Conservation (phyloP, 2,113 vertebrate genomes). For the Phyllopteryx taeniolatus region DNA sequence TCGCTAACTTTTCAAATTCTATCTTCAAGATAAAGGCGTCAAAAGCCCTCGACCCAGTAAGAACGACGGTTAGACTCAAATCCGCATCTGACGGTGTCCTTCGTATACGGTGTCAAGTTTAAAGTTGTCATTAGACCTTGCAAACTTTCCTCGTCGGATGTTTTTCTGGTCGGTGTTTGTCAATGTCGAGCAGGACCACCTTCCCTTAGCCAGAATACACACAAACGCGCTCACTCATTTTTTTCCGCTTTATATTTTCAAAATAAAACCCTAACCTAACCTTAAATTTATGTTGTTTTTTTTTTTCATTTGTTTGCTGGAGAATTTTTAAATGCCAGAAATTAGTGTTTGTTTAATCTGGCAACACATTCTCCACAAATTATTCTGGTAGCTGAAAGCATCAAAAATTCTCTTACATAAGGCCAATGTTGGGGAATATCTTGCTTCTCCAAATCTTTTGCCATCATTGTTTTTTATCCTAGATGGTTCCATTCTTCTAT, state of each 20-base stretch:
- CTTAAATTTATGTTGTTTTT: too few species aligned
- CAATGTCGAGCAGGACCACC: constrained; percentile 58
- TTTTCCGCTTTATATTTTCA: constrained; percentile 26
- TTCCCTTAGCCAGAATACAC: constrained; percentile 27
- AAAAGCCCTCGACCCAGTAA: background rate
- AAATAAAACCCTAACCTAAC: constrained; percentile 25
- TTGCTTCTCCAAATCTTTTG: too few species aligned
- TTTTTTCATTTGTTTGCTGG: too few species aligned
- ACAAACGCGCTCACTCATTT: background rate
- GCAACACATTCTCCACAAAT: too few species aligned
- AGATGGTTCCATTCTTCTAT: too few species aligned
- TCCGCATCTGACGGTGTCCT: background rate
- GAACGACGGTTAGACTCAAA: background rate
- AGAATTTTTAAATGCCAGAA: too few species aligned
- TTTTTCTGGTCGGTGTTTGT: constrained; percentile 61
- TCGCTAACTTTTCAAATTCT: constrained; percentile 50
- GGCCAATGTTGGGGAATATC: too few species aligned
- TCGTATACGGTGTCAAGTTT: background rate
- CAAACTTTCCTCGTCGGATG: constrained; percentile 13
- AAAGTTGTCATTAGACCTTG: constrained; percentile 1
- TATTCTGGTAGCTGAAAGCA: too few species aligned
- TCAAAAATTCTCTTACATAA: too few species aligned
- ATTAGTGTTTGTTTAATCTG: too few species aligned
- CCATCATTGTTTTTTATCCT: too few species aligned
- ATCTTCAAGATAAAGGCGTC: constrained; percentile 23